Conservation (phyloP, 1,140 invertebrate species). For the Acromyrmex echinatior region DNA sequence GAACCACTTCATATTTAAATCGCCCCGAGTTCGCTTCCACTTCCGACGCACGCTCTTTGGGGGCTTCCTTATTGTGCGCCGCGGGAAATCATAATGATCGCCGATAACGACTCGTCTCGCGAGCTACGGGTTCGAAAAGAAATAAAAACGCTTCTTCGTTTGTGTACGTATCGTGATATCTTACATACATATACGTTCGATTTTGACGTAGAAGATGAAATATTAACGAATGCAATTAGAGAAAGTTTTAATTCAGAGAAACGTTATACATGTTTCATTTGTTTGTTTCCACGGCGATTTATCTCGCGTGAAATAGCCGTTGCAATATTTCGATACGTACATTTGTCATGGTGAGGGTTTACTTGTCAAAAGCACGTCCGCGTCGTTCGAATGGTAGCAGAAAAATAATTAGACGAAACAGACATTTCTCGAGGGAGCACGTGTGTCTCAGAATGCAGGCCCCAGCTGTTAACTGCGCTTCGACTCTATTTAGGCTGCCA, state of each 20-base stretch:
- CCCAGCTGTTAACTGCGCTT: constrained; percentile 59
- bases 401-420: constrained; percentile 70
- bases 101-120: constrained; percentile 39
- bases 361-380: constrained; percentile 33
- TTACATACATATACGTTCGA: neutral
- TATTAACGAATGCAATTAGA: constrained; percentile 18
- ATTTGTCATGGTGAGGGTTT: constrained; percentile 38
- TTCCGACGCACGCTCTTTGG: constrained; percentile 53
- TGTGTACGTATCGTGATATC: neutral
- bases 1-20: constrained; percentile 75
- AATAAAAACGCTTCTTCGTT: neutral
- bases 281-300: neutral
- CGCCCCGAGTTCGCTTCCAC: constrained; percentile 54
- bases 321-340: neutral
- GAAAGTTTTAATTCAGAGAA: neutral
- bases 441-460: constrained; percentile 61
- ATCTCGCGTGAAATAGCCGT: neutral
- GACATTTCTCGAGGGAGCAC: constrained; percentile 61
- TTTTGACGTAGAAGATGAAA: neutral
- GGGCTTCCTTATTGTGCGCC: constrained; percentile 50
- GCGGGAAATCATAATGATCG: constrained; percentile 38
- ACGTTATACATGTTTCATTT: neutral
- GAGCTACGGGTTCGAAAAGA: neutral
- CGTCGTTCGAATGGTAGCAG: constrained; percentile 10
- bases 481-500: constrained; percentile 63